A percentile compares a stretch with the other conserved stretches of the same genome.
Evolutionary conservation across 2,797 vertebrate species (phyloP).

Genomic region (Mormyrops attenuatus): DNA sequence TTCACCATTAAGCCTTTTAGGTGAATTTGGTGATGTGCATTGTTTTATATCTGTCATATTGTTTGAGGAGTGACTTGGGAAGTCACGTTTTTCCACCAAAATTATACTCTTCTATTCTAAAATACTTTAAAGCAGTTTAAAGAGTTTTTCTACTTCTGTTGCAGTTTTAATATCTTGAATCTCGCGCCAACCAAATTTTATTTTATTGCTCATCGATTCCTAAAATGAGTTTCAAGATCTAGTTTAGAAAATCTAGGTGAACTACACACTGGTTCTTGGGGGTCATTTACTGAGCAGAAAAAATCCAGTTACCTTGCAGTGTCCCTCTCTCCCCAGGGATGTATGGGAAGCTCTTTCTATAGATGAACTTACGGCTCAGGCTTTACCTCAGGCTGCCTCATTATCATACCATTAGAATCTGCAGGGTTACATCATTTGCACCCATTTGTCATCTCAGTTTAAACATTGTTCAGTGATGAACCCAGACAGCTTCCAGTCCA

Average conservation of each 20-base stretch:
- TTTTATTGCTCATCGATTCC: slow-evolving; percentile 3
- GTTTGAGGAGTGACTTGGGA: background rate
- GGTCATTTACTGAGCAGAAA: background rate
- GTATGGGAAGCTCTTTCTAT: background rate
- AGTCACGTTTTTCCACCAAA: background rate
- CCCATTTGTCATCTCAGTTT: background rate
- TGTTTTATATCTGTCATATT: background rate
- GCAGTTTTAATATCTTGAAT: background rate
- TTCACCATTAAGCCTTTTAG: background rate
- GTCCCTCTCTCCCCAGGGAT: background rate
- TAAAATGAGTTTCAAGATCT: background rate
- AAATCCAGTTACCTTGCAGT: background rate
- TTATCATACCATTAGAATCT: background rate
- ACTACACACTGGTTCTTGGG: background rate
- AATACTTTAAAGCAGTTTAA: background rate
- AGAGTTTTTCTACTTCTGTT: background rate
- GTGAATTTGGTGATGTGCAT: background rate
- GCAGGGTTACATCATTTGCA: background rate
- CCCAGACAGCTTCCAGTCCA: background rate
- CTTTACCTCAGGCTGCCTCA: background rate
- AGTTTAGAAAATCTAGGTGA: background rate
- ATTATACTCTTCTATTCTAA: background rate
- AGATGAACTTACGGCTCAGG: background rate
- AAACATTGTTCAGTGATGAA: background rate
- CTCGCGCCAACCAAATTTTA: background rate